A percentile compares a stretch with the other conserved stretches of the same genome.
Conservation (phyloP, 2,113 vertebrate species). For the Oreochromis aureus region DNA sequence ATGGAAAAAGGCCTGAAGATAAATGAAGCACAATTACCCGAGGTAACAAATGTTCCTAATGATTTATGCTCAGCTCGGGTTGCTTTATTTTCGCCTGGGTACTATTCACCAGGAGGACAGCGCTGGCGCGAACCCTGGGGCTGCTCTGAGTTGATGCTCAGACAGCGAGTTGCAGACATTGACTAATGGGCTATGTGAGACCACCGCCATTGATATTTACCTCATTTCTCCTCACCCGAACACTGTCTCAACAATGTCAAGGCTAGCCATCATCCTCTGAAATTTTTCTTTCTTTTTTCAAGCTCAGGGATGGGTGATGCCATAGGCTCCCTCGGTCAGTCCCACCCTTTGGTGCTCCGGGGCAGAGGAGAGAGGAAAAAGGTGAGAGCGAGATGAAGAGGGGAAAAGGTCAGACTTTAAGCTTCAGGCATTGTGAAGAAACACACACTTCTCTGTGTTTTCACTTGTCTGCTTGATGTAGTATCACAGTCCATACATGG, state of each 20-base stretch:
- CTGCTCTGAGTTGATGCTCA: slow-evolving; percentile 48
- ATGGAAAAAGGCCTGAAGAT: slow-evolving; percentile 66
- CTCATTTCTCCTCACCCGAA: slow-evolving; percentile 54
- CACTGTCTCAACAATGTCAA: slow-evolving; percentile 58
- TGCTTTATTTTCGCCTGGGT: slow-evolving; percentile 69
- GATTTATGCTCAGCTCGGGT: slow-evolving; percentile 76
- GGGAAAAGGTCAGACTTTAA: slow-evolving; percentile 56
- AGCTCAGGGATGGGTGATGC: slow-evolving; percentile 21
- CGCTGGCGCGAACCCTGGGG: slow-evolving; percentile 45
- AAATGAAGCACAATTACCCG: slow-evolving; percentile 71
- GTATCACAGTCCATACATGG: slow-evolving; percentile 26
- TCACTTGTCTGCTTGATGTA: slow-evolving; percentile 67
- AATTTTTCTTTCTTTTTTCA: slow-evolving; percentile 24
- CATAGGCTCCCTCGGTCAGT: slow-evolving; percentile 4
- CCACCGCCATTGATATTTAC: slow-evolving; percentile 69
- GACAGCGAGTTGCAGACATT: slow-evolving; percentile 48
- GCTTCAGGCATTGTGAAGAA: slow-evolving; percentile 52
- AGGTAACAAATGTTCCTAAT: slow-evolving; percentile 73
- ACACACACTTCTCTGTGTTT: slow-evolving; percentile 56
- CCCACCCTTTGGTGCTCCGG: slow-evolving; percentile 36
- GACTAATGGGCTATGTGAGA: slow-evolving; percentile 70
- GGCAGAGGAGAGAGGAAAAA: slow-evolving; percentile 36
- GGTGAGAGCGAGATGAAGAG: slow-evolving; percentile 44
- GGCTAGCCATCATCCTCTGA: slow-evolving; percentile 36
- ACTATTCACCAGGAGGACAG: slow-evolving; percentile 64